Evolutionary conservation across 1,140 invertebrate species (phyloP), one percentile per base, ranked within the genome.

Genomic region (Anastrepha ludens): DNA sequence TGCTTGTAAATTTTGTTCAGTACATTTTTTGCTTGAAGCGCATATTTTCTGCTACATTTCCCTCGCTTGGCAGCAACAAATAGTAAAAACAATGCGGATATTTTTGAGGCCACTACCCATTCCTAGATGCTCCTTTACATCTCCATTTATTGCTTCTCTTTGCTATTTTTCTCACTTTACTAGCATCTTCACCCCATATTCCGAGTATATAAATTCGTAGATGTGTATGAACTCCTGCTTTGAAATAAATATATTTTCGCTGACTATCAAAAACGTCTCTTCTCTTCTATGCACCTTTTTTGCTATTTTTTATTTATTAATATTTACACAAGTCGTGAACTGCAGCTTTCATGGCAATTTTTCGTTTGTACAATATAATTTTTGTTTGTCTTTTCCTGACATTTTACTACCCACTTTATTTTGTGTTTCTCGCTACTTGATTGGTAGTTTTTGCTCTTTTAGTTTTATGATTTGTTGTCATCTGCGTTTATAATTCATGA

Each of bases 1-100:
- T 81, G 47, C n/a, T 81, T 81, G 74, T 81, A 55, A 55, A 81
- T 55, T 81, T 81, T 81, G 7, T 81, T 81, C 44, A 29, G n/a
- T 81, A 20, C n/a, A 15, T n/a, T 29, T 81, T 81, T 55, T 81
- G 74, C 74, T 41, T 55, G 47, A 20, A 81, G 55, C n/a, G 44
- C 47, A 50, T 47, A 81, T 81, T 81, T 81, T 55, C 74, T 58
- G 74, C 74, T 81, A 81, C 74, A 81, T 81, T 81, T 5, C 4
- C 15, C 15, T 62, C 4, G 9, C 44, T 55, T 58, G n/a, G 74
- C n/a, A n/a, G n/a, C 20, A 55, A 29, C 44, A 2, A 55, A 81
- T 55, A 81, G 44, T 3, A 55, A 20, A 7, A 55, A 20, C 44
- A 47, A 81, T 15, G 29, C 9, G 7, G 17, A 41, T 74, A 47